These are phyloP conservation scores for Chouioia cunea DNA, from an alignment of 2,888 invertebrate genomes.

Conservation along the genomic window DNA sequence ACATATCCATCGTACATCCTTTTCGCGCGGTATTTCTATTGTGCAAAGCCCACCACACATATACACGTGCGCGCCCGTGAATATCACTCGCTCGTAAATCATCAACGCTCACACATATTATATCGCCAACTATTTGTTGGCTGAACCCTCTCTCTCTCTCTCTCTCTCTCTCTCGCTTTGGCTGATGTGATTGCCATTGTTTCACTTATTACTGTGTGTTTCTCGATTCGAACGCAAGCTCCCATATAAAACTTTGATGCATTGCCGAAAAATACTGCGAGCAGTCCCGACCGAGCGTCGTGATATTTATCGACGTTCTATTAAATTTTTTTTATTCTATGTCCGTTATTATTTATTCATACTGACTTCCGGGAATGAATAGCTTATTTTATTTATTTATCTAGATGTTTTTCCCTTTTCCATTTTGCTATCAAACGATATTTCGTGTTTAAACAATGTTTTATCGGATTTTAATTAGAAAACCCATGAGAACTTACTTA, in stretches of 20 bases:
- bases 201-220: constrained; percentile 52
- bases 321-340: constrained; percentile 18
- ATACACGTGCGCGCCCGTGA: no score
- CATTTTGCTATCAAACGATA: no score
- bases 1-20: no score
- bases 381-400: constrained; percentile 8
- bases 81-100: constrained; percentile 63
- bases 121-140: constrained; percentile 58
- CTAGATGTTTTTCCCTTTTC: constrained; percentile 3
- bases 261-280: constrained; percentile 23
- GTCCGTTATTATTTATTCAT: background rate
- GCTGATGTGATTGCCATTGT: constrained; percentile 59
- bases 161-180: constrained; percentile 54
- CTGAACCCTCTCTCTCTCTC: background rate
- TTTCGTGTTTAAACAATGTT: no score
- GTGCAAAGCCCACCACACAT: no score
- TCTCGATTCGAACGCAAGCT: constrained; percentile 15
- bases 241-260: constrained; percentile 27
- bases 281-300: no score
- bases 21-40: no score
- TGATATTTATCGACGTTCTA: constrained; percentile 12
- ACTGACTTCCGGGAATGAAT: constrained; percentile 8
- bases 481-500: no score
- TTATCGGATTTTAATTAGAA: no score
- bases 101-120: constrained; percentile 59